Percentiles rank a stretch among this genome's conserved stretches.
Conservation (phyloP, 2,113 vertebrate species). For the Platanista minor region DNA sequence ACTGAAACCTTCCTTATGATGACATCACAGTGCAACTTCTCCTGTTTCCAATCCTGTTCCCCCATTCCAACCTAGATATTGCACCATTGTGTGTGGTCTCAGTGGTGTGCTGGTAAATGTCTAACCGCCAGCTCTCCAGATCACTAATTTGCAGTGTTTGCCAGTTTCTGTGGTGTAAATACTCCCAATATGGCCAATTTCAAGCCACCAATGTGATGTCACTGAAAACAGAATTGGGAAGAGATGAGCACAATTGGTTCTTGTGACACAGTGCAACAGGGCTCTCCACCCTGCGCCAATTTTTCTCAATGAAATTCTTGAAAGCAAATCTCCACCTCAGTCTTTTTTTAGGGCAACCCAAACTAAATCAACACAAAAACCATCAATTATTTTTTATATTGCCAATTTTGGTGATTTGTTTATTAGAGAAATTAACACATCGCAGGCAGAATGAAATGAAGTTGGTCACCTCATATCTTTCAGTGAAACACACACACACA, state of each 20-base stretch:
- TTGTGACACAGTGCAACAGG: background rate
- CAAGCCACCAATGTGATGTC: background rate
- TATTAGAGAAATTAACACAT: constrained; percentile 41
- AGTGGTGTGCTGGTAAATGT: background rate
- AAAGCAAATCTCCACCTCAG: background rate
- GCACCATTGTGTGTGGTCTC: background rate
- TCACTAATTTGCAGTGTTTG: background rate
- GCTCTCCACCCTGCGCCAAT: background rate
- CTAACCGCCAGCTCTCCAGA: background rate
- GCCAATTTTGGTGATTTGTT: constrained; percentile 30
- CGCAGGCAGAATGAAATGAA: constrained; percentile 26
- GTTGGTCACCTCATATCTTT: background rate
- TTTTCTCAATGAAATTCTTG: background rate
- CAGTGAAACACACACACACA: background rate
- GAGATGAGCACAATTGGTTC: background rate
- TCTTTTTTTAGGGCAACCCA: background rate
- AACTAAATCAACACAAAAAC: constrained; percentile 41
- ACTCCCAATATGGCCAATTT: background rate
- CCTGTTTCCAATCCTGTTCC: background rate
- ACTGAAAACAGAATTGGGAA: background rate
- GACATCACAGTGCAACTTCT: background rate
- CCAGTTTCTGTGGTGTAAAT: background rate
- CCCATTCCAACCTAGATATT: background rate
- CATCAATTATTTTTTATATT: background rate
- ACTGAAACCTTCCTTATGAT: background rate